Percentiles rank a stretch among this genome's conserved stretches.
phyloP scores from a whole-genome alignment of 2,888 invertebrate genomes.

The Folsomia manolachei region DNA sequence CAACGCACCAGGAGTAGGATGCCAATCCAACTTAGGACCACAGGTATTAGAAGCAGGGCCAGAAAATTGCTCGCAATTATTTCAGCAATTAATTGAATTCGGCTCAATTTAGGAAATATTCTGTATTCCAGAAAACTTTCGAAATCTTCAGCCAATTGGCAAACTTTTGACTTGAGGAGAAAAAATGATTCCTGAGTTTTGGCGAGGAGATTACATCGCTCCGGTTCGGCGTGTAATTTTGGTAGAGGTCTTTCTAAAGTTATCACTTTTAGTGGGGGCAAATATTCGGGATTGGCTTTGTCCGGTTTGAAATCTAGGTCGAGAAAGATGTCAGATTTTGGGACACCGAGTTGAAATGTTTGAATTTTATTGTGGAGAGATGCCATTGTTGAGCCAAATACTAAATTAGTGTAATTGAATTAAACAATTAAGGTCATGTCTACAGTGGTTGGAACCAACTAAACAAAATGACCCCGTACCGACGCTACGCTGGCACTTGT shows the following conservation, averaged over 20 bases:
- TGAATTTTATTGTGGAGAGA: background rate
- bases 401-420: no score
- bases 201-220: background rate
- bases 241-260: constrained; percentile 2
- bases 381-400: background rate
- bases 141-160: background rate
- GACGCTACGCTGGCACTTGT: no score
- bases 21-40: background rate
- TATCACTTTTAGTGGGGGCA: background rate
- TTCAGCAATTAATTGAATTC: constrained; percentile 27
- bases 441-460: no score
- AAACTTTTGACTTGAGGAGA: background rate
- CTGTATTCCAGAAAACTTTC: background rate
- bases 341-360: background rate
- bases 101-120: constrained; percentile 25
- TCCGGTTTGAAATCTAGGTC: background rate
- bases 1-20: background rate
- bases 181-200: background rate
- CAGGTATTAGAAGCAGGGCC: constrained; percentile 21
- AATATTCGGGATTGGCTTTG: background rate
- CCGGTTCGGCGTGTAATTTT: background rate
- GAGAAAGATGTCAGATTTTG: constrained; percentile 4
- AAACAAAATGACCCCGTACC: no score
- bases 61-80: constrained; percentile 27
- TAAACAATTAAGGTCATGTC: no score